Evolutionary conservation across 2,797 vertebrate species (phyloP).

Genomic region (Eutrigla gurnardus): DNA sequence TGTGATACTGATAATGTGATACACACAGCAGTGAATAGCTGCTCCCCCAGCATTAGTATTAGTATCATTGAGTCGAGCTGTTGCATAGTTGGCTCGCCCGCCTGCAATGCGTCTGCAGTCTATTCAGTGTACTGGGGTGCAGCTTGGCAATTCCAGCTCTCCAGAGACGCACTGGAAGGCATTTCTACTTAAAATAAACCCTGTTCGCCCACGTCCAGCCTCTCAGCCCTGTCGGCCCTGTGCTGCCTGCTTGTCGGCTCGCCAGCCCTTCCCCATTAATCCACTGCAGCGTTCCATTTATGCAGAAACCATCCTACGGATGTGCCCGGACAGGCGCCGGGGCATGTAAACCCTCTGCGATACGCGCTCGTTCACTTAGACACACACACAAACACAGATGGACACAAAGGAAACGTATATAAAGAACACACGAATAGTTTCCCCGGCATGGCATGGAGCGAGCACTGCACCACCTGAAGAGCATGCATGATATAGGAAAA

Average conservation of each 20-base stretch:
- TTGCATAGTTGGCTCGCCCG: constrained; percentile 75
- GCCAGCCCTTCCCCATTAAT: constrained; percentile 82
- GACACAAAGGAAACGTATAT: constrained; percentile 58
- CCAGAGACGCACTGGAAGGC: constrained; percentile 82
- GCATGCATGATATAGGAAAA: constrained; percentile 55
- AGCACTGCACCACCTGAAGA: constrained; percentile 41
- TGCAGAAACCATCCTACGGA: constrained; percentile 79
- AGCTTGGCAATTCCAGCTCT: constrained; percentile 77
- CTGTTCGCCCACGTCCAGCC: constrained; percentile 78
- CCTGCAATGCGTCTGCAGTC: constrained; percentile 80
- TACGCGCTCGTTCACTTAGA: constrained; percentile 57
- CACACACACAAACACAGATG: constrained; percentile 50
- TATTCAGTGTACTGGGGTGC: constrained; percentile 73
- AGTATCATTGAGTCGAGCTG: constrained; percentile 69
- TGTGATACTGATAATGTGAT: constrained; percentile 75
- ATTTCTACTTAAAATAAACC: constrained; percentile 85
- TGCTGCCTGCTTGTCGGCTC: constrained; percentile 72
- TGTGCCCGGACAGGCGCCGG: constrained; percentile 75
- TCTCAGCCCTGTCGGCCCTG: constrained; percentile 69
- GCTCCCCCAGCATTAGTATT: constrained; percentile 68
- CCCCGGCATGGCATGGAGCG: constrained; percentile 40
- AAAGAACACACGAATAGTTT: constrained; percentile 52
- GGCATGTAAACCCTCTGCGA: constrained; percentile 70
- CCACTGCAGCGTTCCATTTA: constrained; percentile 78
- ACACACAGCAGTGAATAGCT: constrained; percentile 64